Percentiles rank a stretch among this genome's conserved stretches.
Evolutionary conservation across 2,797 vertebrate species (phyloP).

Genomic region (Macroramphosus scolopax): DNA sequence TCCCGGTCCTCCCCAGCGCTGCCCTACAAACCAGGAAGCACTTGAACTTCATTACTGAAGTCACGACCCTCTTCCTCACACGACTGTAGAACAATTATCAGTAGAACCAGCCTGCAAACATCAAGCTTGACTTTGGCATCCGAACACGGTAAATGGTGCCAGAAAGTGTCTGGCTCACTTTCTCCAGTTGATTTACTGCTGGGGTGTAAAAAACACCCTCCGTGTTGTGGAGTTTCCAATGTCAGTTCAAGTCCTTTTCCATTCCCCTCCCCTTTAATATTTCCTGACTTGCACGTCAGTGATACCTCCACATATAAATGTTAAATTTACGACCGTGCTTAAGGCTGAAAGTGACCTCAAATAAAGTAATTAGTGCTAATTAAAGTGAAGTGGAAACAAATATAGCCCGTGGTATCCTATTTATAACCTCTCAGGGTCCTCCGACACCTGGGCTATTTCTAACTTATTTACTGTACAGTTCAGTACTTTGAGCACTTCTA

Average conservation of each 20-base stretch:
- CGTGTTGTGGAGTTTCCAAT: too few relatives aligned
- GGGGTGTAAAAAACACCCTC: conserved; percentile 16
- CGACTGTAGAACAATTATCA: conserved; percentile 32
- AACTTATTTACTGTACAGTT: conserved; percentile 46
- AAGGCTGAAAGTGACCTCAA: conserved; percentile 28
- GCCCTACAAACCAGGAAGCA: conserved; percentile 5
- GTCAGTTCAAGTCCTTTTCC: not conserved
- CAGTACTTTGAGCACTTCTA: conserved; percentile 14
- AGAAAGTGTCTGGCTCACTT: conserved; percentile 23
- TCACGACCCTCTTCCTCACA: conserved; percentile 27
- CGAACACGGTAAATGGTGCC: conserved; percentile 12
- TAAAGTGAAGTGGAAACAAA: conserved; percentile 29
- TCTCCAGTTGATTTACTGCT: conserved; percentile 28
- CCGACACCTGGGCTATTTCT: conserved; percentile 40
- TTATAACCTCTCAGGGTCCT: conserved; percentile 45
- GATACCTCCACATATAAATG: conserved; percentile 6
- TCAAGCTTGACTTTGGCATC: conserved; percentile 33
- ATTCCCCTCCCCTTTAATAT: not conserved
- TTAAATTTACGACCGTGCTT: conserved; percentile 11
- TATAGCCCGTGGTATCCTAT: conserved; percentile 34
- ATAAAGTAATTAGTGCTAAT: conserved; percentile 34
- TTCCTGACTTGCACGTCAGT: conserved; percentile 10
- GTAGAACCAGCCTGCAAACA: conserved; percentile 36
- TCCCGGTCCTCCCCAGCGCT: conserved; percentile 1
- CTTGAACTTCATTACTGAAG: conserved; percentile 36